Conservation (phyloP, 1,140 invertebrate genomes). For the Scaptomyza graminum region DNA sequence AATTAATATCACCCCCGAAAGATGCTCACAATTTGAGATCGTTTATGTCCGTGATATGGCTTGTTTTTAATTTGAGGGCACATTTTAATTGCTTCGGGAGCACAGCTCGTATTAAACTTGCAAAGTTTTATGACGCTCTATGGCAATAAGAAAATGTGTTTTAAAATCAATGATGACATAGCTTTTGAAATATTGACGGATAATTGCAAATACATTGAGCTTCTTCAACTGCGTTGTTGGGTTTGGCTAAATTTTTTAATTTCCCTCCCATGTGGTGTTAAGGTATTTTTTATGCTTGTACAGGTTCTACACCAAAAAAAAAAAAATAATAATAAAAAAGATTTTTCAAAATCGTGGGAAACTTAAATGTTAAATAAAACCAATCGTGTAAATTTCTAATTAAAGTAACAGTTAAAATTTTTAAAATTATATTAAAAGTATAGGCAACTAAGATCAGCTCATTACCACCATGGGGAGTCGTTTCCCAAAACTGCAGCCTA, state of each 20-base stretch:
- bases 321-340: background rate
- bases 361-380: background rate
- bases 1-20: slow-evolving; percentile 39
- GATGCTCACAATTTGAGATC: slow-evolving; percentile 15
- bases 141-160: slow-evolving; percentile 17
- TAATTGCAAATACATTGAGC: slow-evolving; percentile 7
- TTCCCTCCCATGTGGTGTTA: too few species aligned
- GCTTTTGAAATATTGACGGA: slow-evolving; percentile 21
- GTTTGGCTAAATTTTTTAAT: too few species aligned
- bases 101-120: slow-evolving; percentile 51
- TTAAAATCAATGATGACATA: slow-evolving; percentile 41
- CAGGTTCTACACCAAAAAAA: too few species aligned
- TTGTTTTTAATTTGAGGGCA: slow-evolving; percentile 34
- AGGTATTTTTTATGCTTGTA: too few species aligned
- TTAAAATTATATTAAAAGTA: slow-evolving; percentile 29
- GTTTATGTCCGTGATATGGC: slow-evolving; percentile 26
- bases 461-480: slow-evolving; percentile 61
- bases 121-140: slow-evolving; percentile 48
- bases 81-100: slow-evolving; percentile 35
- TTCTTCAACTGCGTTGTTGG: background rate
- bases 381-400: slow-evolving; percentile 13
- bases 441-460: slow-evolving; percentile 22
- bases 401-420: slow-evolving; percentile 32
- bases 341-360: slow-evolving; percentile 45
- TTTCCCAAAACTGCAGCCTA: slow-evolving; percentile 9